phyloP scores from a whole-genome alignment of 1,140 invertebrate species.

The Druon quercuslanigerum region DNA sequence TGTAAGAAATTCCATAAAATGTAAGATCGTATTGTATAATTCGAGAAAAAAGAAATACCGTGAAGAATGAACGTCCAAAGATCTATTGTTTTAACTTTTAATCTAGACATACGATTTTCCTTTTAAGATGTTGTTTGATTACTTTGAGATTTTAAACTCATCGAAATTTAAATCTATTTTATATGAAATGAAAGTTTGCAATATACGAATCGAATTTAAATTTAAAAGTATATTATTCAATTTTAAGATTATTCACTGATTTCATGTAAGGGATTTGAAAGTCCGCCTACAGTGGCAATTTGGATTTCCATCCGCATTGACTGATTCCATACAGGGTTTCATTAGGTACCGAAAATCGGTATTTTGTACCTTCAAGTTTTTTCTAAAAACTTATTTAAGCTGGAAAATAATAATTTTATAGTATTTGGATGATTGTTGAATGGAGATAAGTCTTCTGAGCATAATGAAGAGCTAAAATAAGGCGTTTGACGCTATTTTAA shows the following conservation, averaged over 20 bases:
- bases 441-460: too few relatives aligned
- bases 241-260: neutral
- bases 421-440: too few relatives aligned
- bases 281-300: neutral
- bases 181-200: too few relatives aligned
- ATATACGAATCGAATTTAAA: too few relatives aligned
- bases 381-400: too few relatives aligned
- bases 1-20: constrained; percentile 5
- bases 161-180: too few relatives aligned
- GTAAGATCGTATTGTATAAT: constrained; percentile 20
- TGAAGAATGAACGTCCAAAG: constrained; percentile 17
- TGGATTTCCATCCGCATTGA: neutral
- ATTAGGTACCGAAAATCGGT: neutral
- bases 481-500: too few relatives aligned
- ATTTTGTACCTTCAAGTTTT: neutral
- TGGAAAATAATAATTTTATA: too few relatives aligned
- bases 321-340: constrained; percentile 20
- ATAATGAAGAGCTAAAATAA: too few relatives aligned
- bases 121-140: neutral
- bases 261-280: neutral
- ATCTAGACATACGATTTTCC: neutral
- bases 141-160: too few relatives aligned
- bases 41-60: neutral
- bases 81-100: constrained; percentile 9
- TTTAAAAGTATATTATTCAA: too few relatives aligned